Conservation (phyloP, 2,113 vertebrate species). For the Puntigrus tetrazona region DNA sequence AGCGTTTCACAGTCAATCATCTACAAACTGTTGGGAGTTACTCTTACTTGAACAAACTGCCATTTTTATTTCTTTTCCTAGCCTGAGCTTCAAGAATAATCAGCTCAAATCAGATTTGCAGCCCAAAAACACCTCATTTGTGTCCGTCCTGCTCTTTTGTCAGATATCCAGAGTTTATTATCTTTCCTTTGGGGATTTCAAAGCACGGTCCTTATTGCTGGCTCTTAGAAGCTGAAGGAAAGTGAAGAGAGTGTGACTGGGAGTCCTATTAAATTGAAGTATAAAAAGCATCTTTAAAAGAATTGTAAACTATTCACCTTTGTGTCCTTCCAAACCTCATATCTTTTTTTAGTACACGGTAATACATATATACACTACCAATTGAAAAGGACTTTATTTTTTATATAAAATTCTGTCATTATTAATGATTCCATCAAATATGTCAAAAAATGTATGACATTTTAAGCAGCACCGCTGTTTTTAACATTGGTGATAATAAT, state of each 20-base stretch:
- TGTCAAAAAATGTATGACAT: no score
- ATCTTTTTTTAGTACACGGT: background rate
- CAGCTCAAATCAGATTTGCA: constrained; percentile 44
- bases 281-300: background rate
- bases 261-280: background rate
- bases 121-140: constrained; percentile 34
- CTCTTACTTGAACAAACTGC: constrained; percentile 47
- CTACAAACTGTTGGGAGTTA: constrained; percentile 47
- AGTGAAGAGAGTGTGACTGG: background rate
- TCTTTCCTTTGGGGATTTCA: constrained; percentile 26
- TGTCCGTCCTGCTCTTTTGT: constrained; percentile 23
- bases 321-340: background rate
- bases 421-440: no score
- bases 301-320: background rate
- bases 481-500: no score
- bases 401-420: no score
- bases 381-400: no score
- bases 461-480: background rate
- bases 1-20: constrained; percentile 44
- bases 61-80: constrained; percentile 43
- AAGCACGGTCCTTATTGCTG: background rate
- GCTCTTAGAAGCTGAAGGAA: background rate
- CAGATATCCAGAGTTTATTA: constrained; percentile 21
- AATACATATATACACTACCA: no score
- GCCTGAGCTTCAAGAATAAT: constrained; percentile 22